Conservation (phyloP, 92 coral and sea anemone genomes). For the Palythoa caribaeorum region DNA sequence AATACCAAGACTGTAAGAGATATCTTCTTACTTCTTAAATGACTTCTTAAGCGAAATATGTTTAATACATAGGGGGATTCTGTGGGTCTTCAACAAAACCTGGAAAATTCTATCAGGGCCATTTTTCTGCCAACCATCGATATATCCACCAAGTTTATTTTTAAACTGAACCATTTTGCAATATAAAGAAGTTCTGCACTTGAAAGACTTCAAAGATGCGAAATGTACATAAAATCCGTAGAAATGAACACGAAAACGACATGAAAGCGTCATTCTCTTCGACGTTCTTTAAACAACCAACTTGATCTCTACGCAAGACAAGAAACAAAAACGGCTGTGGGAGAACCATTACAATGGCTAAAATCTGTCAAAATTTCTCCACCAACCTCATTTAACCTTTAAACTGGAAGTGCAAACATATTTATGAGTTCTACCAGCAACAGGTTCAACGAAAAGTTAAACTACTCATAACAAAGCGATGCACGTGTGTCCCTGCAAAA, state of each 20-base stretch:
- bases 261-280: background rate
- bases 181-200: background rate
- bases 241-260: constrained; percentile 22
- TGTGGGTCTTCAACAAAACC: no score
- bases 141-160: background rate
- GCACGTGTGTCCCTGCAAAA: constrained; percentile 28
- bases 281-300: background rate
- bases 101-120: background rate
- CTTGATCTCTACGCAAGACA: background rate
- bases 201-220: constrained; percentile 15
- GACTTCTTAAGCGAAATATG: background rate
- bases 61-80: background rate
- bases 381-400: background rate
- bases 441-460: constrained; percentile 11
- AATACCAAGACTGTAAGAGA: background rate
- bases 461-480: background rate
- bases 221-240: constrained; percentile 13
- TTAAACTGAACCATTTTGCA: background rate
- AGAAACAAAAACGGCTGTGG: background rate
- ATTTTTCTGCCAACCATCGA: background rate
- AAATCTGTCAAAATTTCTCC: background rate
- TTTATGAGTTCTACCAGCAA: background rate
- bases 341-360: background rate
- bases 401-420: background rate
- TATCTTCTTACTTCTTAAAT: background rate